Evolutionary conservation across 2,113 vertebrate species (phyloP), one percentile per base, ranked within the genome.

Genomic region (Colius striatus): DNA sequence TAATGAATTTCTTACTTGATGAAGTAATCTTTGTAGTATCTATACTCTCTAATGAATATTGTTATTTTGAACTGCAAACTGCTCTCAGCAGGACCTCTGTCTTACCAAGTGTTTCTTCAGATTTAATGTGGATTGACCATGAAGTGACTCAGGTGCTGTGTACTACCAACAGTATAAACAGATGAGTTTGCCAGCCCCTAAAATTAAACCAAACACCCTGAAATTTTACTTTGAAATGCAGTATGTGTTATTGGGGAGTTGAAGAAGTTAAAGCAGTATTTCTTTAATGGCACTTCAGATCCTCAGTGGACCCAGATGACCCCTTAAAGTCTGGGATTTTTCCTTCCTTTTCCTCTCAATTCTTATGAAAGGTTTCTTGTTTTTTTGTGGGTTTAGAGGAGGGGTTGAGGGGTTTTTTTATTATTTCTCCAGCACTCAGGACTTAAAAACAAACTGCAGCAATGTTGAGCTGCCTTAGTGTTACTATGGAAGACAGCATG

Each of bases 351-450:
- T 41, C 38, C 48, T 15, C 50, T 65, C 47, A 77, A 45, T 89
- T 30, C 78, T 48, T 57, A 73, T 73, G 78, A 94, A 95, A 95
- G 54, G 15, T 48, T 82, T 72, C 62, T 93, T 95, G 70, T 2
- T 26, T 74, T 85, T 71, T 53, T 5, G 41, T 34, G 26, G 5
- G 4, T 32, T 43, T 41, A 41, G 38, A 18, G 32, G 55, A 18
- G 30, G 23, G 27, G 27, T 61, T 67, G n/a, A 7, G 63, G 21
- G 10, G 19, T 17, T 62, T 13, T 13, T 53, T 54, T 25, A 13
- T 61, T 41, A 22, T 32, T 51, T 95, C 36, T 62, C 26, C 78
- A 91, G 70, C 36, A 75, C 61, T 70, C 57, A 30, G 63, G 30
- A 85, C 66, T 82, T 84, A 50, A 87, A 93, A 73, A 32, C 27